Base-by-base conservation (phyloP, 1,140 invertebrate genomes). In the Thaumetopoea pityocampa region DNA sequence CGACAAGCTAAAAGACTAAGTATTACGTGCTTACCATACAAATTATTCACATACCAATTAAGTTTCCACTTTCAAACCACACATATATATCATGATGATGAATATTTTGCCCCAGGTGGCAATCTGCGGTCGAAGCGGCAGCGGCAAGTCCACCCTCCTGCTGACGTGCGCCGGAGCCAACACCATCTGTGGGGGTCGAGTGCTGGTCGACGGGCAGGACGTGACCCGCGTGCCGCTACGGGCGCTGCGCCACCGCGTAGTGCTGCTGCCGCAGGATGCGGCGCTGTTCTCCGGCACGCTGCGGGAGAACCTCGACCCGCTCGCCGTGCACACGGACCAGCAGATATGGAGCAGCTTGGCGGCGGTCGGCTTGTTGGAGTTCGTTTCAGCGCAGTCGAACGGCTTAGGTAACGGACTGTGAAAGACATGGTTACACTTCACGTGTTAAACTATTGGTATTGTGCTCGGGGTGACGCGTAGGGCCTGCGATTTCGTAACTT, bases 231-330 rank as follows among this genome's bases (percentile, higher is more conserved):
- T 96, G 12, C 92, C 93, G 11, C 79, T 95, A 12, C 86, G 90
- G 33, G 87, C 89, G 38, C 72, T 95, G n/a, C 80, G 95, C 52
- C 93, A 93, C 11, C 88, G 92, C 27, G 78, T 99, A 44, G 94
- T 95, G 14, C 92, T 98, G 46, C 95, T 98, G 65, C 96, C 97
- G 5, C 98, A 99, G 86, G 92, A 95, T 56, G 92, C 73, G 87
- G 94, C 96, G 17, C 84, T 99, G 49, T 99, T 98, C 83, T 91
- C 90, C 54, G 96, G 95, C n/a, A 93, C 93, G 4, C 85, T 99
- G 26, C 81, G 94, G 48, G 93, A 97, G 65, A 99, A 99, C 85
- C 83, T 99, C 11, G 95, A 97, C 83, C 96, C 97, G 1, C 85
- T 91, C 7, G 86, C 87, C 27, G 87, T 91, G 30, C 89, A 90